Evolutionary conservation across 2,888 invertebrate species (phyloP).

Genomic region (Lepidochitona cinerea): DNA sequence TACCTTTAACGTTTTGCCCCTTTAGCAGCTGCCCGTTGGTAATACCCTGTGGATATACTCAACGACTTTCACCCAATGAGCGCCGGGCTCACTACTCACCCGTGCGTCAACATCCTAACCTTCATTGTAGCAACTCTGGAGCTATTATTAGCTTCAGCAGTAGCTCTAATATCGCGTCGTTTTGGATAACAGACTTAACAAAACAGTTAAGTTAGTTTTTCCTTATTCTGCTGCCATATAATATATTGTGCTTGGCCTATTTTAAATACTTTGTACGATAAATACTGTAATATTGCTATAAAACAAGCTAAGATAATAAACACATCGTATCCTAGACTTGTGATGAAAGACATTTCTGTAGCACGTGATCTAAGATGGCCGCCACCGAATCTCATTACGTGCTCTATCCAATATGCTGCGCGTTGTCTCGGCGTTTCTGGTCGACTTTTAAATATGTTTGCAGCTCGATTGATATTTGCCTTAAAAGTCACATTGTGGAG

Average conservation of each 20-base stretch:
- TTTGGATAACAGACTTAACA: no score
- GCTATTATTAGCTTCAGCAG: no score
- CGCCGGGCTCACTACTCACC: no score
- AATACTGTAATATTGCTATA: background rate
- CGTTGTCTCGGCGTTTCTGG: constrained; percentile 32
- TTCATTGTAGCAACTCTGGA: no score
- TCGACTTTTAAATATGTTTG: constrained; percentile 30
- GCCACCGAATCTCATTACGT: constrained; percentile 47
- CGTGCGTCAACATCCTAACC: no score
- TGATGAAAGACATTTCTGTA: constrained; percentile 4
- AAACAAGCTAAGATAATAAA: background rate
- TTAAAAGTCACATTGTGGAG: constrained; percentile 27
- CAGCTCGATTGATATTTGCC: constrained; percentile 27
- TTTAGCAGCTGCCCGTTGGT: no score
- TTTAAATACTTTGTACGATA: background rate
- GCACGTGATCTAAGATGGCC: constrained; percentile 38
- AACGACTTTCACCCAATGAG: no score
- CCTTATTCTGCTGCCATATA: background rate
- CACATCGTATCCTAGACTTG: background rate
- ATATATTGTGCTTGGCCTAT: background rate
- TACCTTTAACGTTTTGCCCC: no score
- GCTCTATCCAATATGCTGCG: constrained; percentile 50
- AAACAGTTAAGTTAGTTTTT: background rate
- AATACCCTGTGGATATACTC: no score
- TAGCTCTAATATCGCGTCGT: no score